Conservation (phyloP, 2,113 vertebrate species). For the Catharus bicknelli region DNA sequence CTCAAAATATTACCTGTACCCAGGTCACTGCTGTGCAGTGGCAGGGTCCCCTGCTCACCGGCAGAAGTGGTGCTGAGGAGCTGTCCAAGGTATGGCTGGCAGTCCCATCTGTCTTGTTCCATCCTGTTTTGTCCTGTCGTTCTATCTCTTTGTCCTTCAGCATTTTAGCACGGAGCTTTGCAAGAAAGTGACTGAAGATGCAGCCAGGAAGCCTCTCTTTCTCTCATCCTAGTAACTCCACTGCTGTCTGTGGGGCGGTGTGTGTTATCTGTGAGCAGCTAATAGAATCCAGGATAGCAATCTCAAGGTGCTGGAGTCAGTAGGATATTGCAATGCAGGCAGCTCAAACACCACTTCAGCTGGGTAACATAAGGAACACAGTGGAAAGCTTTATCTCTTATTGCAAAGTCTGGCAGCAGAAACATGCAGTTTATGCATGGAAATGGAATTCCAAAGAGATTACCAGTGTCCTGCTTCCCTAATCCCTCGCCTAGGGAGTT, state of each 20-base stretch:
- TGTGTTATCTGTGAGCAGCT: background rate
- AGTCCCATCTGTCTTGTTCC: background rate
- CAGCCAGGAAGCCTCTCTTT: background rate
- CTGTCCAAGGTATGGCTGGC: conserved; percentile 65
- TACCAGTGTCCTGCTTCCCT: background rate
- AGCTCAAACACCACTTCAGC: background rate
- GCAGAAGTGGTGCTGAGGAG: conserved; percentile 36
- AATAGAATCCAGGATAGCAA: background rate
- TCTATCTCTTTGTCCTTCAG: background rate
- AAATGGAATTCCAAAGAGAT: conserved; percentile 1
- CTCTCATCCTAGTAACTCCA: background rate
- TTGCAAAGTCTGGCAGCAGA: background rate
- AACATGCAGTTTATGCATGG: background rate
- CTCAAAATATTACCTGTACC: conserved; percentile 11
- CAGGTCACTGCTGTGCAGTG: background rate
- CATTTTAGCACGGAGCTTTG: background rate
- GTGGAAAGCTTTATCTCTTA: background rate
- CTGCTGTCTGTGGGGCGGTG: background rate
- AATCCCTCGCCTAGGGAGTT: background rate
- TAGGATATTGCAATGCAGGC: background rate
- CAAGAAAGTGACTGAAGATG: background rate
- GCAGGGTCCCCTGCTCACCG: background rate
- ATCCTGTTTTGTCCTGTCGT: background rate
- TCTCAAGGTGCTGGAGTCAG: background rate
- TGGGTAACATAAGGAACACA: background rate